Conservation (phyloP, 2,888 invertebrate species). For the Schizaphis graminum region DNA sequence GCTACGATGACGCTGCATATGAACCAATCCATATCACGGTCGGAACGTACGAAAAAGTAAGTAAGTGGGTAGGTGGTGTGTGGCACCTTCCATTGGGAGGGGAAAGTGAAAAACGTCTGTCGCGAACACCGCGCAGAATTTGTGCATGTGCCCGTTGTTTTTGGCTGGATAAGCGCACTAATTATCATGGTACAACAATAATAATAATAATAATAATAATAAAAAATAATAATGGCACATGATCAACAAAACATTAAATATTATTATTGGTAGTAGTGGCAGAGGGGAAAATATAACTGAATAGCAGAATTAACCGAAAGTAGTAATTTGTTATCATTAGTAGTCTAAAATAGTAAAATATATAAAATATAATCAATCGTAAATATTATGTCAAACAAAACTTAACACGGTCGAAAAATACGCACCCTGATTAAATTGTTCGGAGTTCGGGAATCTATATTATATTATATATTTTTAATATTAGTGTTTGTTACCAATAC, state of each 20-base stretch:
- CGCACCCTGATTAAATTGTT: conserved; percentile 59
- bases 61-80: background rate
- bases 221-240: conserved; percentile 49
- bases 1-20: background rate
- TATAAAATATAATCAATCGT: conserved; percentile 43
- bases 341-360: conserved; percentile 34
- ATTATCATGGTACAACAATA: background rate
- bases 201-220: conserved; percentile 9
- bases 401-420: conserved; percentile 61
- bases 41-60: background rate
- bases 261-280: background rate
- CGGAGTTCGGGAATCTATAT: conserved; percentile 16
- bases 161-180: background rate
- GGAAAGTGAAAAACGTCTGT: background rate
- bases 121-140: background rate
- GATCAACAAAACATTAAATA: conserved; percentile 27
- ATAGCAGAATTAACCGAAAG: background rate
- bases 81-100: background rate
- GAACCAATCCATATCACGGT: background rate
- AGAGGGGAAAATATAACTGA: background rate
- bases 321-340: background rate
- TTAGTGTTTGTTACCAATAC: background rate
- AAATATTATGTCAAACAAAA: conserved; percentile 61
- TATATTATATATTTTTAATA: background rate
- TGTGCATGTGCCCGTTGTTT: background rate